phyloP scores from a whole-genome alignment of 2,888 invertebrate genomes.

The Laspeyria flexula region DNA sequence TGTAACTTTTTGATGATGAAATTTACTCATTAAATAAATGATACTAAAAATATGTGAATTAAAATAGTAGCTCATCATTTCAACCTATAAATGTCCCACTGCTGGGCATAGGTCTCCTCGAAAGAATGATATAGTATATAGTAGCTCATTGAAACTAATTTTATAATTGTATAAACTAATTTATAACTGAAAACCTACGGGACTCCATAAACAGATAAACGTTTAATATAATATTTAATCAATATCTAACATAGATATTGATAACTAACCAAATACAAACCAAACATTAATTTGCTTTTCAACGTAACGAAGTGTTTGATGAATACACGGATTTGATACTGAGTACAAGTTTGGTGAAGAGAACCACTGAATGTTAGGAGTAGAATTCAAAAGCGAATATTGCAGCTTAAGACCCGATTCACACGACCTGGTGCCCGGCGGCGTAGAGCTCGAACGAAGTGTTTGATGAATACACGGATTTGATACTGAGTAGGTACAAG shows the following conservation, averaged over 20 bases:
- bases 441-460: not conserved
- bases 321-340: not conserved
- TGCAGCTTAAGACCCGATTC: conserved; percentile 19
- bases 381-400: conserved; percentile 28
- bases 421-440: conserved; percentile 9
- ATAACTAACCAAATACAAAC: conserved; percentile 3
- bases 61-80: no score
- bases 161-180: no score
- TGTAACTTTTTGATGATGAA: no score
- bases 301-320: not conserved
- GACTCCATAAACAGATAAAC: not conserved
- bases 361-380: conserved; percentile 6
- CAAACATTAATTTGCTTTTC: not conserved
- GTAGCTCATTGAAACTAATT: no score
- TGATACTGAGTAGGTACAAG: conserved; percentile 1
- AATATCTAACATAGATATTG: not conserved
- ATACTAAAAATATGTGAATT: no score
- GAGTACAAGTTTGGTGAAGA: not conserved
- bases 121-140: no score
- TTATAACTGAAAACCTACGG: not conserved
- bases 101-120: no score
- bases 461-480: not conserved
- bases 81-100: no score
- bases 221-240: not conserved
- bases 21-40: no score